A percentile compares a stretch with the other conserved stretches of the same genome.
These are phyloP conservation scores for Trichoplusia ni DNA, from an alignment of 1,140 invertebrate genomes.

Conservation along the genomic window DNA sequence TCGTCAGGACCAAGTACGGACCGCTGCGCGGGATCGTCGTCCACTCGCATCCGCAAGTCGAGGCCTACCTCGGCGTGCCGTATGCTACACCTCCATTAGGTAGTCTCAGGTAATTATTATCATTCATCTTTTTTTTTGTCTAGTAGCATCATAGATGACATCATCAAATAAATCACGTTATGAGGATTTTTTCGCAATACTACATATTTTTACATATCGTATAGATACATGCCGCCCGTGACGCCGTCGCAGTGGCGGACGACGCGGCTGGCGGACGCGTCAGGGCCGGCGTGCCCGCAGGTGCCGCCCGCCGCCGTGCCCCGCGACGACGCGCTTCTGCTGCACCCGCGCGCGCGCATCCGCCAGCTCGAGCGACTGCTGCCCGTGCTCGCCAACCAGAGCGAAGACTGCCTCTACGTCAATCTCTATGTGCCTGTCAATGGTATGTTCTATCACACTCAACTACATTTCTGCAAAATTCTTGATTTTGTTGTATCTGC, in stretches of 20 bases:
- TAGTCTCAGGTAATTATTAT: constrained; percentile 34
- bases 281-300: constrained; percentile 95
- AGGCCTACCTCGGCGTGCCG: constrained; percentile 97
- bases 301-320: constrained; percentile 84
- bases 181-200: no score
- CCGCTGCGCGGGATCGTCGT: constrained; percentile 91
- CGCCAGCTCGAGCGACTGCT: constrained; percentile 91
- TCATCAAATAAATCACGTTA: no score
- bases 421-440: constrained; percentile 95
- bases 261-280: constrained; percentile 89
- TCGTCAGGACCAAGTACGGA: constrained; percentile 94
- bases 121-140: background rate
- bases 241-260: constrained; percentile 94
- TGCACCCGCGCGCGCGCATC: constrained; percentile 90
- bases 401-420: constrained; percentile 98
- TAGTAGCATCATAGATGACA: no score
- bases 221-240: constrained; percentile 97
- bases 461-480: no score
- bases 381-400: constrained; percentile 93
- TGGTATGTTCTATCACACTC: no score
- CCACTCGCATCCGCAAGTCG: constrained; percentile 89
- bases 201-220: no score
- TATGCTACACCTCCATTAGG: constrained; percentile 87
- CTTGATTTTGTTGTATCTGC: no score
- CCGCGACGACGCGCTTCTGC: constrained; percentile 87